Evolutionary conservation across 2,888 invertebrate species (phyloP), one percentile per base, ranked within the genome.

Genomic region (Nipponacmea schrenckii): DNA sequence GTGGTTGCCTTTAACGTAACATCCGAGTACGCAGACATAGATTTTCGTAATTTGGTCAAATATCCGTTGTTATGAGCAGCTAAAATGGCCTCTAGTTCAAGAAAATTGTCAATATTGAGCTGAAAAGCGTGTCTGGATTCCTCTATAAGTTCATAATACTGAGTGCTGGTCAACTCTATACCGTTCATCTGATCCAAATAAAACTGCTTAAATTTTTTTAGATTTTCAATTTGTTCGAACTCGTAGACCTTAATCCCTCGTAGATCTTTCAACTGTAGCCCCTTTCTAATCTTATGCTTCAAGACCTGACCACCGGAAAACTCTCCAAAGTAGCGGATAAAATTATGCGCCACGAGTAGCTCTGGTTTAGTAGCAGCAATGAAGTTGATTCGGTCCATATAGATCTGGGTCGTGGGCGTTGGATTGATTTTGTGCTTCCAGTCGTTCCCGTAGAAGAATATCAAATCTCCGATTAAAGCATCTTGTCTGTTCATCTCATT

Each of bases 251-350:
- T 17, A n/a, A 72, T 26, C 14, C 77, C 77, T 39, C 69, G 64
- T 17, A 63, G 67, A 4, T 31, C 63, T 14, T 71, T 63, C 39
- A 77, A 48, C 26, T 68, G n/a, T 20, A 73, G 66, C 14, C 65
- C 39, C 44, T 70, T 65, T 45, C 20, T 27, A 27, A 77, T 56
- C 62, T 76, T 75, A 48, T 71, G 66, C 50, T 75, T 77, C 20
- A 82, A 62, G 26, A 80, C 78, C 69, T 77, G 77, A 7, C 82
- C 82, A 17, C 82, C 82, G 26, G 81, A 80, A 64, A 81, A 68
- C 24, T 81, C 71, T 5, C 80, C 82, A 20, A 82, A 64, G 63
- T 81, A 82, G 72, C 81, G 80, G 12, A 71, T 74, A 70, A 81
- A 82, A n/a, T 69, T 64, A 46, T 77, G 77, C 31, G 79, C 74